Base-by-base conservation (phyloP, 2,888 invertebrate species). In the Argyresthia goedartella region DNA sequence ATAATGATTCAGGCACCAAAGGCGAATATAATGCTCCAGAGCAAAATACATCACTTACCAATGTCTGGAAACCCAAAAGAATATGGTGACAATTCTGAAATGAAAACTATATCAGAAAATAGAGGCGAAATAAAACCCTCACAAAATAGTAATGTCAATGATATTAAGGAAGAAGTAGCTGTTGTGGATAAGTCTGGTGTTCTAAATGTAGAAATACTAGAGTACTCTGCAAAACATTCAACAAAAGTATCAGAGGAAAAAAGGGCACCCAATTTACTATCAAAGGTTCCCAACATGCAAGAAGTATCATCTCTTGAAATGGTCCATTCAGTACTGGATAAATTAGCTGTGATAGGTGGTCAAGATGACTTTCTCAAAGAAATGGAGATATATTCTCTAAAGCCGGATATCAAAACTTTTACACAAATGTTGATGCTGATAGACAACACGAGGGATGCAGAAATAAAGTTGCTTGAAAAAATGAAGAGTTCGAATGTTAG, bases 261-360 rank as follows among this genome's bases (percentile, higher is more conserved):
- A 51, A 73, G 65, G 56, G 77, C 88, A 49, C 93, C 94, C 4
- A 92, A 95, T 78, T 81, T 95, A 56, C 71, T 95, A 57, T 88
- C 90, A 11, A 76, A 65, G 53, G 65, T 70, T 34, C 89, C 93
- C 47, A 82, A 89, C 64, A 75, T 93, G 58, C 88, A 91, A 6
- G 87, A 88, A 62, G 85, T 93, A 50, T 67, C 91, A 49, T 74
- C 88, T 10, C 66, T 93, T 16, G 76, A 88, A 59, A 89, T 90
- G 69, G 81, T 92, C 1, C 78, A 72, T 34, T 85, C 84, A 50
- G 73, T 90, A 1, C 88, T 90, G 64, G 92, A 94, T 61, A 89
- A 92, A 59, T 88, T 96, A 65, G 78, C 93, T 33, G 78, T 97
- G 33, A 76, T 96, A 41, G 98, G 98, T 14, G 97, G 97, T 0